Base-by-base conservation (phyloP, 2,888 invertebrate genomes). In the Timandra comae region DNA sequence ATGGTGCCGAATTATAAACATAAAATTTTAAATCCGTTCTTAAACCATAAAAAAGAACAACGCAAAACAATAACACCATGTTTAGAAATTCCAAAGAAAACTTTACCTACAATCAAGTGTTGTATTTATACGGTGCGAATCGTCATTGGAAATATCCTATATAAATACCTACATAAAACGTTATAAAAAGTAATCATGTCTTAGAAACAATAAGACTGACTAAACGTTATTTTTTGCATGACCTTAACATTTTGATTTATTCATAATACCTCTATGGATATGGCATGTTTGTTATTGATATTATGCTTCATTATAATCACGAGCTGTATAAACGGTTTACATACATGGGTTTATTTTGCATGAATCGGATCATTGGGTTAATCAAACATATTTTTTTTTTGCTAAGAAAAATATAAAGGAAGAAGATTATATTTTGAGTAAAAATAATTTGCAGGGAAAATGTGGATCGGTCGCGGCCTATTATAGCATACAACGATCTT, bases 401-500 rank as follows among this genome's bases (percentile, higher is more conserved):
- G 37, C 37, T 40, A 43, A 41, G 34, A 30, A 27, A 47, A 28
- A 3, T 32, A 5, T 21, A 24, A n/a, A n/a, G n/a, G n/a, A 23
- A 40, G 30, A 48, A 45, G 30, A 47, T n/a, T 57, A 43, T 55
- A n/a, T 64, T 58, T 49, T 73, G 56, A 78, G 66, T 59, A 43
- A 57, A 64, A 63, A 76, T 73, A 61, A 73, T 81, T 89, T 89
- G 59, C 89, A 89, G 89, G 88, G 81, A 88, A 71, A 88, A 87
- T 75, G 84, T 88, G 88, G 89, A 89, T 73, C 88, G 89, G 60
- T 89, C 91, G 77, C 90, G 95, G 80, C 91, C 92, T 77, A 88
- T 95, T 76, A 89, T 95, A 80, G 93, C 92, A 77, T 96, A 96
- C 90, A 91, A 93, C 87, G 96, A 96, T 88, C 90, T 96, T 88